phyloP scores from a whole-genome alignment of 2,113 vertebrate genomes.

The Bubo bubo region DNA sequence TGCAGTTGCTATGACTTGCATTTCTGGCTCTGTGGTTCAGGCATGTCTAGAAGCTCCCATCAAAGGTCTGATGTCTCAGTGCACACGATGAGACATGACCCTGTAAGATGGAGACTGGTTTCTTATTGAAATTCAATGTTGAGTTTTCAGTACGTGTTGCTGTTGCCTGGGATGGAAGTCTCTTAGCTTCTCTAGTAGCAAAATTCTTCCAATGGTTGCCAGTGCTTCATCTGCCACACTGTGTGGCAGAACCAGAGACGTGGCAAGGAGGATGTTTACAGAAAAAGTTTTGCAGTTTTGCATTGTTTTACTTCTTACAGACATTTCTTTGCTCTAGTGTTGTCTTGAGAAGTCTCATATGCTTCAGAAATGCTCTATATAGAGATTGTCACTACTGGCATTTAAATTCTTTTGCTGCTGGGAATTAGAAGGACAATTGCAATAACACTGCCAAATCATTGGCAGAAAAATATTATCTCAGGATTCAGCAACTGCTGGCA shows the following conservation, averaged over 20 bases:
- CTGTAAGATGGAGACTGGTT: neutral
- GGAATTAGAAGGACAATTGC: neutral
- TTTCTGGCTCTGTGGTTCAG: neutral
- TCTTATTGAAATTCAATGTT: neutral
- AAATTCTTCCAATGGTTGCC: neutral
- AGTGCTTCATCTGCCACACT: neutral
- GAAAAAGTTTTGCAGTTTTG: neutral
- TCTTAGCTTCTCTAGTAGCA: neutral
- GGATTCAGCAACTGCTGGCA: neutral
- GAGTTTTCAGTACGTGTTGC: fast-evolving
- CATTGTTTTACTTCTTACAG: neutral
- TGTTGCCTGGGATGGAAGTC: neutral
- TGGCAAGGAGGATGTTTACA: neutral
- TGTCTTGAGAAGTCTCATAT: neutral
- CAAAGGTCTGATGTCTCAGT: fast-evolving
- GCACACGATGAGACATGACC: fast-evolving
- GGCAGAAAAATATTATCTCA: neutral
- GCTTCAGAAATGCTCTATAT: neutral
- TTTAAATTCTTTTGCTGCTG: neutral
- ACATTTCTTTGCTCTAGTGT: neutral
- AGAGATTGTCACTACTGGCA: neutral
- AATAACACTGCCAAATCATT: fast-evolving
- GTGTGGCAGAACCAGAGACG: neutral
- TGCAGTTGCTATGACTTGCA: neutral
- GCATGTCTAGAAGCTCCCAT: neutral